A percentile compares a stretch with the other conserved stretches of the same genome.
Conservation (phyloP, 2,888 invertebrate genomes). For the Exocentrus adspersus region DNA sequence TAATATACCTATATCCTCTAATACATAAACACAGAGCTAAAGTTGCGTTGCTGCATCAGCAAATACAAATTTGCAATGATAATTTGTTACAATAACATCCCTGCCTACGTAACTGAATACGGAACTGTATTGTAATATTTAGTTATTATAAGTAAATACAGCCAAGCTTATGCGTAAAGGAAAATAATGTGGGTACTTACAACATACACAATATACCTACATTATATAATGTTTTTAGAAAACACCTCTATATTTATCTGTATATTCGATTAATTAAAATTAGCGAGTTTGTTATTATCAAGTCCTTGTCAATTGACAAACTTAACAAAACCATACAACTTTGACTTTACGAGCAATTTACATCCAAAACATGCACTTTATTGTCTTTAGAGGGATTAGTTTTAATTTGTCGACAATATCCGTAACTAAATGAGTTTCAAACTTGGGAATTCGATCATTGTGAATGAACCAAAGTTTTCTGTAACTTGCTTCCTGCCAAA, state of each 20-base stretch:
- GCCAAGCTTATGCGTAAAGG: background rate
- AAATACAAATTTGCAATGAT: background rate
- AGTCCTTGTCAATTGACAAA: too few species aligned
- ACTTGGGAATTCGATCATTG: too few species aligned
- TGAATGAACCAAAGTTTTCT: background rate
- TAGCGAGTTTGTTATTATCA: too few species aligned
- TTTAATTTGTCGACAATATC: background rate
- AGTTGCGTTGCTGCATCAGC: background rate
- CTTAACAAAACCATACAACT: too few species aligned
- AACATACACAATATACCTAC: too few species aligned
- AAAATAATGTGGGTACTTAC: too few species aligned
- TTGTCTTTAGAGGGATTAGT: too few species aligned
- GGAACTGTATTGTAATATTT: background rate
- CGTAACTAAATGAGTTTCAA: background rate
- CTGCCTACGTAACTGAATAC: background rate
- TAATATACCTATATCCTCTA: background rate
- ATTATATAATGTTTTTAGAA: too few species aligned
- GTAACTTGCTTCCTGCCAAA: background rate
- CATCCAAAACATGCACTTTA: too few species aligned
- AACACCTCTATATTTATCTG: too few species aligned
- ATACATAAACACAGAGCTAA: background rate
- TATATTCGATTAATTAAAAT: too few species aligned
- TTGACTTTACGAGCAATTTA: too few species aligned
- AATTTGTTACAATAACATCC: background rate
- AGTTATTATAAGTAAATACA: background rate